Evolutionary conservation across 2,797 vertebrate genomes (phyloP).

Genomic region (Clarias platycephalus): DNA sequence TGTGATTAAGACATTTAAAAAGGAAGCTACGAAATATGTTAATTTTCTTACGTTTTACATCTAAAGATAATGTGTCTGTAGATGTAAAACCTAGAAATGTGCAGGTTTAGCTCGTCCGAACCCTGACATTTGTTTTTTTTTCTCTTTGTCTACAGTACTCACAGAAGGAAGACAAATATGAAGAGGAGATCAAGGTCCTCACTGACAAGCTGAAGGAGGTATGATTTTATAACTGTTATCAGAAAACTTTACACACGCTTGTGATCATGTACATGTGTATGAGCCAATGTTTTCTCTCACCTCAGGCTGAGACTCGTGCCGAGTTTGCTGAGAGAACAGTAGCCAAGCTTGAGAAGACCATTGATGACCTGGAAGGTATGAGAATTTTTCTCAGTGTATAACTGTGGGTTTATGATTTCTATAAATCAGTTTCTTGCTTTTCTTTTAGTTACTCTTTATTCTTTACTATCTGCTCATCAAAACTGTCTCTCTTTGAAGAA

Average conservation of each 20-base stretch:
- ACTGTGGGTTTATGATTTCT: neutral
- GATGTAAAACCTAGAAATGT: no score
- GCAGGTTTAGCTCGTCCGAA: constrained; percentile 4
- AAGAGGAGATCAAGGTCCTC: constrained; percentile 99
- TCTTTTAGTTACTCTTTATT: constrained; percentile 20
- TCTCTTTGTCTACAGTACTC: constrained; percentile 86
- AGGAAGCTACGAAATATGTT: neutral
- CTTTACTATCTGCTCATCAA: constrained; percentile 23
- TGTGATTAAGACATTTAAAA: neutral
- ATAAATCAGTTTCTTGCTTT: neutral
- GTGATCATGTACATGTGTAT: constrained; percentile 33
- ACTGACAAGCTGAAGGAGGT: constrained; percentile 99
- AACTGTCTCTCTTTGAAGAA: constrained; percentile 23
- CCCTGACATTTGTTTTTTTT: constrained; percentile 36
- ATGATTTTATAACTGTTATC: constrained; percentile 63
- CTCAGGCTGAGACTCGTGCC: constrained; percentile 96
- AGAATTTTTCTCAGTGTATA: neutral
- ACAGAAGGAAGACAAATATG: constrained; percentile 98
- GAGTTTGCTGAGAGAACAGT: constrained; percentile 99
- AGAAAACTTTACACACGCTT: constrained; percentile 29
- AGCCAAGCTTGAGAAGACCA: constrained; percentile 99
- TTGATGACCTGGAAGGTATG: constrained; percentile 99
- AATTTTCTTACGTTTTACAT: neutral
- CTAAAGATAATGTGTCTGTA: no score
- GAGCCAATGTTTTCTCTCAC: constrained; percentile 60